Conservation (phyloP, 2,888 invertebrate species). For the Drosophila neonasuta region DNA sequence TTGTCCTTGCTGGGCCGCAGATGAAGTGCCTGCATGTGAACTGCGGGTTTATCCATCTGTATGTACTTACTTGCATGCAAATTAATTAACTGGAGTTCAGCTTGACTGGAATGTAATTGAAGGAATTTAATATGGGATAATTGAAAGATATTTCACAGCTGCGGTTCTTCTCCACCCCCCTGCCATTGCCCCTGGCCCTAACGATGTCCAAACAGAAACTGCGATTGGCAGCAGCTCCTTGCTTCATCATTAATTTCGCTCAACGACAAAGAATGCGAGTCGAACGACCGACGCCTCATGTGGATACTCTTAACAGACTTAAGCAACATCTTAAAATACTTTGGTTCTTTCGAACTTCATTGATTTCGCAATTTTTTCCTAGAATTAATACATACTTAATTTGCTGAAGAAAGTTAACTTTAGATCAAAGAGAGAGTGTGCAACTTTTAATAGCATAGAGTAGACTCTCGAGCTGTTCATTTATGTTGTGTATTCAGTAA, state of each 20-base stretch:
- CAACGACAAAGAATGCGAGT: not conserved
- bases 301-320: constrained; percentile 8
- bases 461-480: not conserved
- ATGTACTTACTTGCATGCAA: constrained; percentile 46
- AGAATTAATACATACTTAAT: not conserved
- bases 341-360: not conserved
- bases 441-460: not conserved
- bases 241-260: constrained; percentile 5
- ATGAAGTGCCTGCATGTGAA: constrained; percentile 20
- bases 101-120: constrained; percentile 48
- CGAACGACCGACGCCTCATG: not conserved
- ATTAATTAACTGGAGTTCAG: constrained; percentile 66
- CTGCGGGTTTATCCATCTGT: constrained; percentile 20
- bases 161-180: not conserved
- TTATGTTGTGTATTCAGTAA: constrained; percentile 13
- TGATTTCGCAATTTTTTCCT: not conserved
- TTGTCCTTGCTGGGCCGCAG: constrained; percentile 7
- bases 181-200: not conserved
- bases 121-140: constrained; percentile 49
- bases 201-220: constrained; percentile 9
- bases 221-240: constrained; percentile 12
- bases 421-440: constrained; percentile 2
- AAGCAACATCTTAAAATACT: not conserved
- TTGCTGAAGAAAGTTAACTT: not conserved
- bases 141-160: constrained; percentile 46